Evolutionary conservation across 2,888 invertebrate genomes (phyloP).

Genomic region (Pimpla rufipes): DNA sequence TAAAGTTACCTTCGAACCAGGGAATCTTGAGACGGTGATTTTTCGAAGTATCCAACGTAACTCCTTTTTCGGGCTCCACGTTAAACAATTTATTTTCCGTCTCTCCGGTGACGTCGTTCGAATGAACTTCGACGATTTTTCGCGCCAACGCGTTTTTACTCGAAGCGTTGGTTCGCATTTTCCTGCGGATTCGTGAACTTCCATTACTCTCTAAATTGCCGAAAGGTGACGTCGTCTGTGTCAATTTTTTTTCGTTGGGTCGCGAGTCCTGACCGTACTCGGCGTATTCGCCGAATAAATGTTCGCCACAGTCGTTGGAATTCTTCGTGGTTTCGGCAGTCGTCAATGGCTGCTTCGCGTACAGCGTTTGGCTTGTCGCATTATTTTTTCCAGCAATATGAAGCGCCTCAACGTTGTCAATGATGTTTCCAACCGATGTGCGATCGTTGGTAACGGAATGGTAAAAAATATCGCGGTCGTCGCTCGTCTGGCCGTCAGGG

Average conservation of each 20-base stretch:
- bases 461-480: not conserved
- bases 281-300: slow-evolving; percentile 59
- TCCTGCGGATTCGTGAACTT: slow-evolving; percentile 22
- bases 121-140: slow-evolving; percentile 20
- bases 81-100: slow-evolving; percentile 25
- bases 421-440: not conserved
- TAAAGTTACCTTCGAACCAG: slow-evolving; percentile 8
- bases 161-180: slow-evolving; percentile 3
- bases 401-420: not conserved
- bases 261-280: slow-evolving; percentile 58
- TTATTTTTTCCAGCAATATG: not conserved
- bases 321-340: not conserved
- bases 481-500: not conserved
- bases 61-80: not conserved
- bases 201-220: not conserved
- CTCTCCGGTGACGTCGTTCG: not conserved
- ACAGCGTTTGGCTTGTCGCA: not conserved
- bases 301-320: not conserved
- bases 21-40: slow-evolving; percentile 2
- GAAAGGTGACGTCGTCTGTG: not conserved
- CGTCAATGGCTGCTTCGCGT: slow-evolving; percentile 5
- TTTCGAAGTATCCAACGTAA: not conserved
- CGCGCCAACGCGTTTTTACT: not conserved
- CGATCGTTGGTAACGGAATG: slow-evolving; percentile 18
- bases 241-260: not conserved